Conservation (phyloP, 2,113 vertebrate genomes). For the Ciconia stormi region DNA sequence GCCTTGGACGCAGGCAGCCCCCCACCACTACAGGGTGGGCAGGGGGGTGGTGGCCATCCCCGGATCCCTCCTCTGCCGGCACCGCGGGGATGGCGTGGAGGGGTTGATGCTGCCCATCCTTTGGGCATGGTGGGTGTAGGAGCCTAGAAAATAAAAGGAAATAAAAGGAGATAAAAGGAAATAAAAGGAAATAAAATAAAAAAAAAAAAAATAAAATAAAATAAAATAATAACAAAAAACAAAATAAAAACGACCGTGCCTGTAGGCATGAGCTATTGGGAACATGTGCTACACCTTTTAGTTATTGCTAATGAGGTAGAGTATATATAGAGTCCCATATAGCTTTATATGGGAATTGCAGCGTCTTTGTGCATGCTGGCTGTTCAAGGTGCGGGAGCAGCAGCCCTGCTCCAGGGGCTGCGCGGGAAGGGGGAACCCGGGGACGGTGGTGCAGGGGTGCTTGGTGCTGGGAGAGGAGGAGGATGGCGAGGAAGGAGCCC, state of each 20-base stretch:
- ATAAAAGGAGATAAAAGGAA: not conserved
- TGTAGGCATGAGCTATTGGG: not conserved
- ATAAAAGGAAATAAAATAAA: not conserved
- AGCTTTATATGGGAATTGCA: constrained; percentile 49
- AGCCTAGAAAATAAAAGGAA: not conserved
- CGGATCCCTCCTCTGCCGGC: not conserved
- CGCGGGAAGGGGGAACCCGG: accelerated
- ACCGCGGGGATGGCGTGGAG: accelerated
- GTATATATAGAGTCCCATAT: not conserved
- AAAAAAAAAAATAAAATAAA: not conserved
- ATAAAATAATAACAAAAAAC: not conserved
- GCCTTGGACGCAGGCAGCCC: not conserved
- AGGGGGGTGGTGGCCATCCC: not conserved
- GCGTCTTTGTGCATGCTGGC: not conserved
- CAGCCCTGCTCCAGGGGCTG: not conserved
- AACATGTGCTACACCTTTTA: constrained; percentile 47
- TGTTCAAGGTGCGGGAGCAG: not conserved
- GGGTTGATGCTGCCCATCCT: not conserved
- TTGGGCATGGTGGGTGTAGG: too few species aligned
- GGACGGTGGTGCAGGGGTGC: accelerated
- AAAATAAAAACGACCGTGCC: not conserved
- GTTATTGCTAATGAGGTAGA: constrained; percentile 66
- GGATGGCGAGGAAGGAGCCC: not conserved
- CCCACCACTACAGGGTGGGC: accelerated
- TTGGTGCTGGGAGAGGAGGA: not conserved